Percentiles rank a stretch among this genome's conserved stretches.
Evolutionary conservation across 2,888 invertebrate genomes (phyloP).

Genomic region (Marasmarcha lunaedactyla): DNA sequence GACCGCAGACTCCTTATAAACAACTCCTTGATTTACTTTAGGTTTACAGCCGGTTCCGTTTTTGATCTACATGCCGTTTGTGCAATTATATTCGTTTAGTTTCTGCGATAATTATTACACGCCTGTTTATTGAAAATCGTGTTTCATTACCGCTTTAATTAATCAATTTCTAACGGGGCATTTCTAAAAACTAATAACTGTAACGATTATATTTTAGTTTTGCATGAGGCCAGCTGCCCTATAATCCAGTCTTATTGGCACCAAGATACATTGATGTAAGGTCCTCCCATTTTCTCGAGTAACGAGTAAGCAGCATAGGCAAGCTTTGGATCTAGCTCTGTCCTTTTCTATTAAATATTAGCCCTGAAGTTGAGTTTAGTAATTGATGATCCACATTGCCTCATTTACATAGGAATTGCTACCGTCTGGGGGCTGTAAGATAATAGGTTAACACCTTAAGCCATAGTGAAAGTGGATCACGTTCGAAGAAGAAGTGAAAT

Average conservation of each 20-base stretch:
- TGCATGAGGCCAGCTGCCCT: conserved; percentile 15
- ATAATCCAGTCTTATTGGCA: conserved; percentile 19
- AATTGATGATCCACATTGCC: conserved; percentile 16
- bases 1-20: no score
- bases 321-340: neutral
- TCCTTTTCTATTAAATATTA: neutral
- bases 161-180: neutral
- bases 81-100: neutral
- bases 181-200: conserved; percentile 1
- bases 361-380: neutral
- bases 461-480: conserved; percentile 41
- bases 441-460: conserved; percentile 45
- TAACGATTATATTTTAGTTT: neutral
- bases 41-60: no score
- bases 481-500: conserved; percentile 5
- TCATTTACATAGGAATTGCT: conserved; percentile 58
- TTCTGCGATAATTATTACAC: no score
- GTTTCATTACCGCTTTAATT: neutral
- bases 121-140: no score
- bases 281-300: neutral
- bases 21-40: no score
- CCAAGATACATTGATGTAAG: neutral
- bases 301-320: neutral
- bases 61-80: neutral
- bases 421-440: conserved; percentile 34